These are phyloP conservation scores for Cydia amplana DNA, from an alignment of 1,140 invertebrate genomes.

Conservation along the genomic window DNA sequence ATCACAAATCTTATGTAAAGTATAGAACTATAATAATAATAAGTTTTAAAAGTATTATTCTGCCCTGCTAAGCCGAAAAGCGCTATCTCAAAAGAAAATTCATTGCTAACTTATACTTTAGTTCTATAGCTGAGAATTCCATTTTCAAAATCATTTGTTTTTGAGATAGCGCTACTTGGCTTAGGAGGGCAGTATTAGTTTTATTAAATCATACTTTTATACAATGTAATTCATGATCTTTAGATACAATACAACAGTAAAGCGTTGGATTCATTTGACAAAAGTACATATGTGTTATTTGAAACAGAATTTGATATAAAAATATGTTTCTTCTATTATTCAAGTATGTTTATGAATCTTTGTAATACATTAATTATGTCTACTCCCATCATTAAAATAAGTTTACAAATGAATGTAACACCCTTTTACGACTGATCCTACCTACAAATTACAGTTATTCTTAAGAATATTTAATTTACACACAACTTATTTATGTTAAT, in stretches of 20 bases:
- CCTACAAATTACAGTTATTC: not conserved
- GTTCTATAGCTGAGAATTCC: too few species aligned
- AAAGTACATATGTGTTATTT: constrained; percentile 1
- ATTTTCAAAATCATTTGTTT: too few species aligned
- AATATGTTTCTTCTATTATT: not conserved
- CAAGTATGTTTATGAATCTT: not conserved
- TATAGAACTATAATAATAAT: not conserved
- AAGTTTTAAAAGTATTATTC: too few species aligned
- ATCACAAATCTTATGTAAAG: not conserved
- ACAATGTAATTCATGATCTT: not conserved
- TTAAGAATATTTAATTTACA: not conserved
- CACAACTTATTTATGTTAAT: not conserved
- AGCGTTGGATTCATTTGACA: constrained; percentile 11
- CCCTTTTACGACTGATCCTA: not conserved
- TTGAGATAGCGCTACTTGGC: too few species aligned
- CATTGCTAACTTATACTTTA: too few species aligned
- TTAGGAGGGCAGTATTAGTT: too few species aligned
- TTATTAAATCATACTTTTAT: too few species aligned
- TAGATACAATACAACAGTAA: not conserved
- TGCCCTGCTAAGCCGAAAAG: too few species aligned
- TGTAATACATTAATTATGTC: constrained; percentile 16
- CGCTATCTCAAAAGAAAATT: too few species aligned
- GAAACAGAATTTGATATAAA: constrained; percentile 28
- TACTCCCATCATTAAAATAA: not conserved
- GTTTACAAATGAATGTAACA: not conserved